Conservation (phyloP, 2,113 vertebrate species). For the Limnothrissa miodon region DNA sequence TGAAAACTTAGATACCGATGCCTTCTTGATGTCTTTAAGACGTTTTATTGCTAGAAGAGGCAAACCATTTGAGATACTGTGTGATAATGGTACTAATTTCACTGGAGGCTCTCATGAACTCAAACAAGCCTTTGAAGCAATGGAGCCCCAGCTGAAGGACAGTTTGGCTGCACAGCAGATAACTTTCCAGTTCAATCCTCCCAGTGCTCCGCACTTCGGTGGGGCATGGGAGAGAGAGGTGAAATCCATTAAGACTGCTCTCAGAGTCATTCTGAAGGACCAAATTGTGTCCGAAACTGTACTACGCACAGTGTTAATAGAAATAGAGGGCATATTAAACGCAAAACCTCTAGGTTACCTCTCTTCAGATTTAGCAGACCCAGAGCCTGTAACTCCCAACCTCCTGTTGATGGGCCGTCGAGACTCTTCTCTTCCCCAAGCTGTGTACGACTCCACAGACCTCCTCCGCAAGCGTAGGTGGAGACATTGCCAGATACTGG, state of each 20-base stretch:
- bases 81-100: background rate
- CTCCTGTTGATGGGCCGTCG: conserved; percentile 24
- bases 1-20: conserved; percentile 14
- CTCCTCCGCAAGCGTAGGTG: conserved; percentile 16
- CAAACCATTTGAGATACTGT: no score
- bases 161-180: background rate
- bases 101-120: background rate
- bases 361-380: conserved; percentile 18
- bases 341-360: conserved; percentile 23
- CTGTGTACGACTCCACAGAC: background rate
- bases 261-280: background rate
- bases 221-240: no score
- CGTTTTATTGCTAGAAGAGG: no score
- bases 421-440: conserved; percentile 20
- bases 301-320: conserved; percentile 5
- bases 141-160: background rate
- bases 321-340: conserved; percentile 21
- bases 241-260: conserved; percentile 1
- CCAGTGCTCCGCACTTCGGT: conserved; percentile 7
- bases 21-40: conserved; percentile 18
- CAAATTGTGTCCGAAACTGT: conserved; percentile 14
- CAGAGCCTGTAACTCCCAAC: conserved; percentile 12
- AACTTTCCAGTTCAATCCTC: background rate
- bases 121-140: background rate
- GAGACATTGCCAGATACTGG: conserved; percentile 15